Evolutionary conservation across 2,113 vertebrate genomes (phyloP).

Genomic region (Leptosomus discolor): DNA sequence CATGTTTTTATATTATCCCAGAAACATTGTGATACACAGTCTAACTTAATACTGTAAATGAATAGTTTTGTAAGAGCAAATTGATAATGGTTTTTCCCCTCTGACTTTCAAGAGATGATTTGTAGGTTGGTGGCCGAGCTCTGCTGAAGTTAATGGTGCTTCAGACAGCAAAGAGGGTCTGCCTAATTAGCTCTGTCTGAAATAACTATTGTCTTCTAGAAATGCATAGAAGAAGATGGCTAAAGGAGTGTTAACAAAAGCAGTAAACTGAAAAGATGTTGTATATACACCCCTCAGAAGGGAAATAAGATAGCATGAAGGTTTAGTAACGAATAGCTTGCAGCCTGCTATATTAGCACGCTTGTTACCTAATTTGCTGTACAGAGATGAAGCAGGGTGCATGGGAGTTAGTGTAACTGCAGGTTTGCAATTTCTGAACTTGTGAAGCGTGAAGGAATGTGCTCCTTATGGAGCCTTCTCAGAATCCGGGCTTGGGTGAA

Average conservation of each 20-base stretch:
- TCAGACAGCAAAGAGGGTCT: background rate
- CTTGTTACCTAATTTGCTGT: background rate
- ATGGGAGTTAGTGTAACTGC: background rate
- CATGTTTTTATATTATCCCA: background rate
- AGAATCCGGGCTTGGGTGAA: background rate
- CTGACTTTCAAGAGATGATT: background rate
- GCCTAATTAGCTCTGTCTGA: background rate
- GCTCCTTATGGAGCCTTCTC: background rate
- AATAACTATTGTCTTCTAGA: background rate
- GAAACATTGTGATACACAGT: background rate
- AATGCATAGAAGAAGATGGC: background rate
- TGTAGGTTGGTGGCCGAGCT: background rate
- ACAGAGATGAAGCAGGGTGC: background rate
- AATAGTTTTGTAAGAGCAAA: background rate
- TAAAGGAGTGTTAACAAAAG: background rate
- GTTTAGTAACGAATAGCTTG: background rate
- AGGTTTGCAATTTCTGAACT: background rate
- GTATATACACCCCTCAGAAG: background rate
- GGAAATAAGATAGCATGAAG: background rate
- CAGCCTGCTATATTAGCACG: background rate
- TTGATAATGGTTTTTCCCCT: background rate
- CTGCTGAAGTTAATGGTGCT: background rate
- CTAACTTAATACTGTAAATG: background rate
- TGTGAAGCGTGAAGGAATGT: background rate
- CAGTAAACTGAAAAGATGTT: background rate